Evolutionary conservation across 2,888 invertebrate genomes (phyloP).

Genomic region (Dolichopus griseipennis): DNA sequence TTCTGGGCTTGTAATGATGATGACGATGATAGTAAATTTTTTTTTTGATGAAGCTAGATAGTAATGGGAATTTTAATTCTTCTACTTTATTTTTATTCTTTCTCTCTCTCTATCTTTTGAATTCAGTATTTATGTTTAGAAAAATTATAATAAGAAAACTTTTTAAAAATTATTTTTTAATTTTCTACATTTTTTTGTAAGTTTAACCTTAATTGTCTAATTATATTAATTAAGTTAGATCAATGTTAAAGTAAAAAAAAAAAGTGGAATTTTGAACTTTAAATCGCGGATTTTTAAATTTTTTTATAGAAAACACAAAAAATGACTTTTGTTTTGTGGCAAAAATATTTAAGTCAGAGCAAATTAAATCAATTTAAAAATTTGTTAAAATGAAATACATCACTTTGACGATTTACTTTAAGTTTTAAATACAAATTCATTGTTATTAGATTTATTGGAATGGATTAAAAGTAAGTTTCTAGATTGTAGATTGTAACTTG

Average conservation of each 20-base stretch:
- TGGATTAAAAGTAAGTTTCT: too few relatives aligned
- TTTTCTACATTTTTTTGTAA: too few relatives aligned
- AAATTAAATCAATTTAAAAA: too few relatives aligned
- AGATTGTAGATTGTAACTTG: too few relatives aligned
- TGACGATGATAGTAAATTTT: background rate
- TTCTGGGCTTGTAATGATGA: background rate
- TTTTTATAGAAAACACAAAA: too few relatives aligned
- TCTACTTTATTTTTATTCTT: background rate
- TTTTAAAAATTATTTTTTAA: too few relatives aligned
- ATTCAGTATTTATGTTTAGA: background rate
- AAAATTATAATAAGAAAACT: background rate
- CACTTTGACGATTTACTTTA: too few relatives aligned
- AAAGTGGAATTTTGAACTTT: background rate
- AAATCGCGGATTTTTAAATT: background rate
- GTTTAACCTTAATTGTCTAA: slow-evolving; percentile 4
- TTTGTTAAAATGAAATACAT: too few relatives aligned
- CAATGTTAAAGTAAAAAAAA: background rate
- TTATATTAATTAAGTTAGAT: slow-evolving; percentile 6
- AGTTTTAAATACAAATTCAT: too few relatives aligned
- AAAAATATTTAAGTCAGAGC: too few relatives aligned
- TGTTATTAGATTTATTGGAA: too few relatives aligned
- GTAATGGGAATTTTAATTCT: background rate
- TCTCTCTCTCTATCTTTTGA: background rate
- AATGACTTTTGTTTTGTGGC: too few relatives aligned
- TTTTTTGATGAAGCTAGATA: background rate